Evolutionary conservation across 2,888 invertebrate species (phyloP), one percentile per base, ranked within the genome.

Genomic region (Sinotaia quadrata): DNA sequence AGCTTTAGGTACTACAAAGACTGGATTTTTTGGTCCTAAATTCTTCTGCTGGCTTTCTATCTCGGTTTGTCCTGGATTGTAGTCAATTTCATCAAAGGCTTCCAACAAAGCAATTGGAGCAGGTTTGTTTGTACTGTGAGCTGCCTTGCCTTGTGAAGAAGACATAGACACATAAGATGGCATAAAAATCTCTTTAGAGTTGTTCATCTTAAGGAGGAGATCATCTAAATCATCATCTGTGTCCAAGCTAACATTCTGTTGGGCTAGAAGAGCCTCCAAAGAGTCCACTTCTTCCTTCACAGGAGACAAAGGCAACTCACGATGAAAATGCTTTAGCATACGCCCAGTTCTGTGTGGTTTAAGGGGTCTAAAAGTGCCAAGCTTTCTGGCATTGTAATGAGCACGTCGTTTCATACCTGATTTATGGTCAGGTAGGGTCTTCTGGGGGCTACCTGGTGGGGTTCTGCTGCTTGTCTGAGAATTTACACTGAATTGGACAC

Each of bases 141-240:
- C n/a, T n/a, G n/a, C n/a, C n/a, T n/a, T n/a, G n/a, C n/a, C n/a
- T n/a, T n/a, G n/a, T n/a, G n/a, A n/a, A n/a, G n/a, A n/a, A n/a
- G n/a, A n/a, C n/a, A n/a, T n/a, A n/a, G n/a, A n/a, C n/a, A n/a
- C n/a, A n/a, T n/a, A n/a, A n/a, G n/a, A n/a, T 18, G 61, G 61
- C n/a, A 15, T 51, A 10, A 61, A 36, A 52, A 33, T 65, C 21
- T 65, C 56, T 24, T 44, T 44, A 21, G 29, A 56, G 33, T 65
- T 54, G 36, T 65, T 56, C 5, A 56, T 54, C 41, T 31, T 37
- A 7, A 65, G 44, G 31, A 65, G 31, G 21, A 65, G 31, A 5
- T 65, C 65, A 15, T 65, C 65, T 31, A 65, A 56, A 56, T 56
- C 56, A n/a, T 54, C 56, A 33, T 65, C 65, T 24, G 65, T 21